Conservation (phyloP, 2,888 invertebrate species). For the Salpingus planirostris region DNA sequence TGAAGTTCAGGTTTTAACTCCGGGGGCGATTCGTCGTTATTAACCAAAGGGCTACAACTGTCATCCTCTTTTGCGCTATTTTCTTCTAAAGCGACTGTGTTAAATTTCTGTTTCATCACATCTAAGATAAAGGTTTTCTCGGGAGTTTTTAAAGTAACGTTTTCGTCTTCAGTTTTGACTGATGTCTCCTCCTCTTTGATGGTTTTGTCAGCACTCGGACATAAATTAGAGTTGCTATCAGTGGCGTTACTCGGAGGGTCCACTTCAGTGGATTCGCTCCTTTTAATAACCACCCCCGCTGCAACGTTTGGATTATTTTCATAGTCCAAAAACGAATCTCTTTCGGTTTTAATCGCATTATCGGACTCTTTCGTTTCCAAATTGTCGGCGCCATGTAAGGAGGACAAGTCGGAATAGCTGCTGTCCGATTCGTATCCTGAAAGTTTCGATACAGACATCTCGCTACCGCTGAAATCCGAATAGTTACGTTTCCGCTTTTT, state of each 20-base stretch:
- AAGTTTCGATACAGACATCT: constrained; percentile 52
- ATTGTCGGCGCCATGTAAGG: constrained; percentile 31
- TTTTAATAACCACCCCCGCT: constrained; percentile 10
- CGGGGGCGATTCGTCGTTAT: too few species aligned
- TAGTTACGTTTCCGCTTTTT: constrained; percentile 48
- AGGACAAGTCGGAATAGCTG: constrained; percentile 49
- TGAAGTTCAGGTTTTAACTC: too few species aligned
- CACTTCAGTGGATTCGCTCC: constrained; percentile 16
- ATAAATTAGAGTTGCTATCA: constrained; percentile 37
- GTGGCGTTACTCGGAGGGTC: constrained; percentile 16
- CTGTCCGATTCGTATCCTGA: constrained; percentile 56
- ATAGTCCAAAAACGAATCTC: constrained; percentile 6
- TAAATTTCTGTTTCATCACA: constrained; percentile 54
- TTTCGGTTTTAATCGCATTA: constrained; percentile 7
- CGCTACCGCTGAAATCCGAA: constrained; percentile 51
- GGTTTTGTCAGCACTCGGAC: constrained; percentile 19
- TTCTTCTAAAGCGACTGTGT: constrained; percentile 9
- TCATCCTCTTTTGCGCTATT: constrained; percentile 4
- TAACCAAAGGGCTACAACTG: too few species aligned
- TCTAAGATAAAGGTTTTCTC: constrained; percentile 47
- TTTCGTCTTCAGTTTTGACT: constrained; percentile 15
- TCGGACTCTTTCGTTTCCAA: constrained; percentile 20
- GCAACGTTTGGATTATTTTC: not conserved
- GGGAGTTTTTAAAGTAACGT: constrained; percentile 43
- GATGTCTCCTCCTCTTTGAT: constrained; percentile 12